Conservation (phyloP, 2,797 vertebrate species). For the Staurois parvus region DNA sequence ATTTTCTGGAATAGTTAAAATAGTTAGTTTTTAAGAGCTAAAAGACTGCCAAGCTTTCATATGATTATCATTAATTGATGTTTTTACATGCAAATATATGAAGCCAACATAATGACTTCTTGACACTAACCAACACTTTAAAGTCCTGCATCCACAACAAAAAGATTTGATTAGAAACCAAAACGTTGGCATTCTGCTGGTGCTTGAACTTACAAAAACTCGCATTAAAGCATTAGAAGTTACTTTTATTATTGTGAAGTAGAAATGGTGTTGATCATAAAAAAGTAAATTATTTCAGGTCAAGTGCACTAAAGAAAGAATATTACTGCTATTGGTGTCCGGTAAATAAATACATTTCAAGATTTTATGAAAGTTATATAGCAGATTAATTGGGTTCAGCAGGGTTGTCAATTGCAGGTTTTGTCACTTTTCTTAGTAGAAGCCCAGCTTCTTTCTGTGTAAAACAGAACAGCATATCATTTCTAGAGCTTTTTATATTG, state of each 20-base stretch:
- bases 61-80: not conserved
- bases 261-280: slow-evolving; percentile 2
- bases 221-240: not conserved
- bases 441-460: no score
- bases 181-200: not conserved
- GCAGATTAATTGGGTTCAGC: not conserved
- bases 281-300: not conserved
- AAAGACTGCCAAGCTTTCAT: not conserved
- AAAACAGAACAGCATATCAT: not conserved
- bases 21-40: no score
- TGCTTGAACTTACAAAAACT: not conserved
- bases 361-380: not conserved
- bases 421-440: not conserved
- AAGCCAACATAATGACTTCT: not conserved
- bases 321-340: not conserved
- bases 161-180: not conserved
- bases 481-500: not conserved
- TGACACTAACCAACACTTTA: not conserved
- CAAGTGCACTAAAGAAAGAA: not conserved
- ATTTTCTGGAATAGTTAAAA: no score
- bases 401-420: not conserved
- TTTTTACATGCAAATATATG: not conserved
- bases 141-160: not conserved
- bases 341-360: not conserved
- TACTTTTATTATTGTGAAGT: not conserved